Conservation (phyloP, 2,888 invertebrate genomes). For the Hecatera dysodea region DNA sequence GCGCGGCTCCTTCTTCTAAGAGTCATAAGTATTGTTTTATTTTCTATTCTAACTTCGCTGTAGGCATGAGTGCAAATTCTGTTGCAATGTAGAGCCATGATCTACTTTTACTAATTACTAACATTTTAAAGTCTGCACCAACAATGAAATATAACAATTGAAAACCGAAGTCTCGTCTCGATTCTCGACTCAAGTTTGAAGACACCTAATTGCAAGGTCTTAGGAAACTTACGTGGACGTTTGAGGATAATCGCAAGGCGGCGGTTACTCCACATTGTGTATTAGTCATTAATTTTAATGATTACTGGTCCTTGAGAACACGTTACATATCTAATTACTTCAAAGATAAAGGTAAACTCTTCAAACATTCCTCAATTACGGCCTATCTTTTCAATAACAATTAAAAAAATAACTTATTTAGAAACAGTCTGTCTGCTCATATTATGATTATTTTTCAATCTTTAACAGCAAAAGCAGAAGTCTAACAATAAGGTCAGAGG, state of each 20-base stretch:
- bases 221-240: slow-evolving; percentile 24
- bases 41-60: too few relatives aligned
- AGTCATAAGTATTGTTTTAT: too few relatives aligned
- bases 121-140: not conserved
- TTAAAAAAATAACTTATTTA: slow-evolving; percentile 13
- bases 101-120: slow-evolving; percentile 19
- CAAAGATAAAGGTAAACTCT: slow-evolving; percentile 35
- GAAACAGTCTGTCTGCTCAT: not conserved
- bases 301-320: slow-evolving; percentile 45
- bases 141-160: slow-evolving; percentile 5
- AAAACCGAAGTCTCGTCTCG: not conserved
- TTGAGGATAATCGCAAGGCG: slow-evolving; percentile 40
- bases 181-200: not conserved
- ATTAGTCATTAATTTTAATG: slow-evolving; percentile 46
- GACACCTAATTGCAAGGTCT: slow-evolving; percentile 24
- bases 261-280: not conserved
- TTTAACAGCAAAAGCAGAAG: not conserved
- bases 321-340: slow-evolving; percentile 21
- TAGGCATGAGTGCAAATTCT: too few relatives aligned
- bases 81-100: not conserved
- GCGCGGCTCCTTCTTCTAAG: too few relatives aligned
- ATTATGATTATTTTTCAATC: not conserved
- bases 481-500: too few relatives aligned
- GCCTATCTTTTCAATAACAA: slow-evolving; percentile 23
- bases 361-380: slow-evolving; percentile 9